Conservation (phyloP, 2,888 invertebrate genomes). For the Tricholauxania praeusta region DNA sequence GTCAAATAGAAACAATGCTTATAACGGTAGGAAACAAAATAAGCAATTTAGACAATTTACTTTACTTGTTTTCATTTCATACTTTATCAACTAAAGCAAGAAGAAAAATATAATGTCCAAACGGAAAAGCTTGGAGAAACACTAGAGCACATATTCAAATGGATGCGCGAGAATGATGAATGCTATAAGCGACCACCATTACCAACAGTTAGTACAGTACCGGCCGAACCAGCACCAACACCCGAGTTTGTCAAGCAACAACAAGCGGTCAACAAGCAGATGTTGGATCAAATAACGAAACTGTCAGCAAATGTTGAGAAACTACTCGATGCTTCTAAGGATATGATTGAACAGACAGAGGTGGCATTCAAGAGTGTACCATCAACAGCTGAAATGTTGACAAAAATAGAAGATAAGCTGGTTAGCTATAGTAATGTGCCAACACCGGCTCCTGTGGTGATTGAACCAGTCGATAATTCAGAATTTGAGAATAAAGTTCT, state of each 20-base stretch:
- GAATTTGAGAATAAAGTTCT: slow-evolving; percentile 68
- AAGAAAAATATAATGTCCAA: slow-evolving; percentile 65
- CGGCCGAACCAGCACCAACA: slow-evolving; percentile 45
- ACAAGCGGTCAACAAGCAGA: slow-evolving; percentile 56
- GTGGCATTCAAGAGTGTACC: slow-evolving; percentile 57
- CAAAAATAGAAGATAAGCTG: slow-evolving; percentile 63
- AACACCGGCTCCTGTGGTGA: slow-evolving; percentile 50
- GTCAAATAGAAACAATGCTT: slow-evolving; percentile 81
- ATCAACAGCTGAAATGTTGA: slow-evolving; percentile 59
- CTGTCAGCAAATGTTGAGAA: slow-evolving; percentile 55
- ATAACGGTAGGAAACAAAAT: slow-evolving; percentile 71
- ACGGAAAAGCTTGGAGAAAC: slow-evolving; percentile 63
- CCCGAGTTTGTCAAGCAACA: slow-evolving; percentile 56
- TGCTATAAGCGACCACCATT: slow-evolving; percentile 64
- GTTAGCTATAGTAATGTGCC: slow-evolving; percentile 56
- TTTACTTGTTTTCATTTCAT: not conserved
- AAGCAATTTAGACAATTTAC: slow-evolving; percentile 20
- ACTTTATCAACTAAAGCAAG: slow-evolving; percentile 57
- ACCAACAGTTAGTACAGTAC: slow-evolving; percentile 22
- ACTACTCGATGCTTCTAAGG: slow-evolving; percentile 55
- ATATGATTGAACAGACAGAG: slow-evolving; percentile 58
- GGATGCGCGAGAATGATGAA: slow-evolving; percentile 64
- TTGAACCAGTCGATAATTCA: slow-evolving; percentile 61
- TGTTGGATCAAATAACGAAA: slow-evolving; percentile 57
- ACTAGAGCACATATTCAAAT: slow-evolving; percentile 65